Evolutionary conservation across 2,797 vertebrate species (phyloP).

Genomic region (Centropyge bicolor): DNA sequence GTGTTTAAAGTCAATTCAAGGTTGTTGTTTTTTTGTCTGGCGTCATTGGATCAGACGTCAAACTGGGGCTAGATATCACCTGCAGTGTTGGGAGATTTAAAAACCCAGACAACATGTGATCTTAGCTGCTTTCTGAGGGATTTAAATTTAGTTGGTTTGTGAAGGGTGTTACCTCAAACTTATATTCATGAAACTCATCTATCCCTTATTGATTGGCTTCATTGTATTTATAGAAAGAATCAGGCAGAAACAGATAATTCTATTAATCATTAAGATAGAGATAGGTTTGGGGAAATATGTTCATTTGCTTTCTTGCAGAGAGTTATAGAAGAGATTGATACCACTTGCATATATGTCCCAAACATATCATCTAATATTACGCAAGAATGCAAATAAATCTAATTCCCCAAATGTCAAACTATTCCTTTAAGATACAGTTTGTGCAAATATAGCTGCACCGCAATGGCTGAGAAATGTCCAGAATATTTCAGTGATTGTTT

Average conservation of each 20-base stretch:
- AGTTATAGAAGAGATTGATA: background rate
- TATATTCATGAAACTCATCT: background rate
- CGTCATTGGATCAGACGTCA: background rate
- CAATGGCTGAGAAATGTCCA: background rate
- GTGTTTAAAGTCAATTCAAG: conserved; percentile 6
- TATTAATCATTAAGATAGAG: background rate
- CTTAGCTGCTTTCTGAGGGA: background rate
- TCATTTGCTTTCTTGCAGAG: background rate
- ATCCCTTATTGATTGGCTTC: background rate
- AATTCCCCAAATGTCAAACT: background rate
- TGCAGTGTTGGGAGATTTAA: background rate
- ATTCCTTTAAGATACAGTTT: background rate
- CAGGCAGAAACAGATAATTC: too few relatives aligned
- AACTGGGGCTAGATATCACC: background rate
- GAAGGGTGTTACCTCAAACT: background rate
- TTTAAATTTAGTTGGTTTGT: background rate
- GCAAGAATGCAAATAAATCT: background rate
- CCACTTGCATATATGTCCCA: background rate
- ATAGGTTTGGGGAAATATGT: background rate
- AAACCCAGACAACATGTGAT: background rate
- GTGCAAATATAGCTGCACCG: background rate
- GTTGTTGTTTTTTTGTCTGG: background rate
- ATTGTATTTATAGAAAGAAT: too few relatives aligned
- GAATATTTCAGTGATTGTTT: background rate
- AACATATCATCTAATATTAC: background rate